Evolutionary conservation across 2,113 vertebrate genomes (phyloP), one percentile per base, ranked within the genome.

Genomic region (Philantomba maxwellii): DNA sequence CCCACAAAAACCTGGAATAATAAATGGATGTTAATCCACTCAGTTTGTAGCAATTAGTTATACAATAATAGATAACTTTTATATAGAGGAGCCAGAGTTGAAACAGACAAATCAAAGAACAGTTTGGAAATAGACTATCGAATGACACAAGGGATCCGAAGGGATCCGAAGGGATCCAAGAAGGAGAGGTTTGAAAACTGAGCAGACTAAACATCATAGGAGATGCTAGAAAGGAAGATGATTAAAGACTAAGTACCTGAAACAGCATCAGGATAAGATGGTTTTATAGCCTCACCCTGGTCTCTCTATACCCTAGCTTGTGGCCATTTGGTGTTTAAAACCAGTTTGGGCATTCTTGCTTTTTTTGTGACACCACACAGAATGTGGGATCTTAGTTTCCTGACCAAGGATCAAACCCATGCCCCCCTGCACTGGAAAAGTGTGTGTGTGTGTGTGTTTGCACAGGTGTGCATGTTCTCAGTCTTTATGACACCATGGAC

Each of bases 181-280:
- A 55, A 82, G 43, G 21, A 73, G 36, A 39, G 36, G 5, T 49
- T 75, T 45, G 53, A 39, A 77, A 30, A 13, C 11, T 30, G 23
- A 93, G 84, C 25, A 60, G 43, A 77, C 47, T 70, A 83, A 39
- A 53, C 3, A 45, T 80, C 13, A 19, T 19, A 53, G 14, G 6
- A 80, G 21, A 80, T 4, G 2, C 12, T 86, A 36, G 9, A 87
- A 87, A 77, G 33, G 66, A 36, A 78, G 17, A 4, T 33, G 36
- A 78, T 51, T 60, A 51, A 62, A 93, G 70, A 62, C 77, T n/a
- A 53, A 62, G 8, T 25, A 33, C 17, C n/a, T 45, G 77, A 78
- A 93, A 93, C 11, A 51, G n/a, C 92, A 78, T 73, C 14, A 78
- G 14, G 36, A 26, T 57, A 39, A 87, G n/a, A 14, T n/a, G 57